A percentile compares a stretch with the other conserved stretches of the same genome.
These are phyloP conservation scores for Dascillus cervinus DNA, from an alignment of 2,888 invertebrate genomes.

Conservation along the genomic window DNA sequence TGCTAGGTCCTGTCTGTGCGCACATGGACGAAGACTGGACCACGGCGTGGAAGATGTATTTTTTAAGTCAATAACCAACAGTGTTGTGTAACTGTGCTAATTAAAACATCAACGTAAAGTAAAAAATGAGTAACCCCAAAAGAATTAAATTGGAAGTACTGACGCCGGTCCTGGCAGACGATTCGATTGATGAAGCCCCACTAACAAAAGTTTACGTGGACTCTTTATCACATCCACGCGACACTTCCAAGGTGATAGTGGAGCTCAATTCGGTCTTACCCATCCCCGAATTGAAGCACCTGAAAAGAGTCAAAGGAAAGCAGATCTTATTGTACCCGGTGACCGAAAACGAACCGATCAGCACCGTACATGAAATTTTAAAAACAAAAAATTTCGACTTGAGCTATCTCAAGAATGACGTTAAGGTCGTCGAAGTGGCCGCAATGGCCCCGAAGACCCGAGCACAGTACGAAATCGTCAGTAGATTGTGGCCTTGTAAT, in stretches of 20 bases:
- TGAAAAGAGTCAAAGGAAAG: conserved; percentile 62
- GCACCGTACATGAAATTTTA: conserved; percentile 30
- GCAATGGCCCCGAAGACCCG: conserved; percentile 54
- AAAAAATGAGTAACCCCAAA: conserved; percentile 11
- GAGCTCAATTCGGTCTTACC: conserved; percentile 53
- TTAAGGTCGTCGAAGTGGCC: conserved; percentile 53
- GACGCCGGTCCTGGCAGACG: conserved; percentile 52
- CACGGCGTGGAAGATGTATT: too few relatives aligned
- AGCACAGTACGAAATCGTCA: conserved; percentile 55
- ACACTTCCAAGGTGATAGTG: conserved; percentile 55
- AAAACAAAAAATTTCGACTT: conserved; percentile 46
- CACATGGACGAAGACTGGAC: too few relatives aligned
- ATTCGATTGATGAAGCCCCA: conserved; percentile 44
- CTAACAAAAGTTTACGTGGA: conserved; percentile 54
- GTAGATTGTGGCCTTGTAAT: conserved; percentile 70
- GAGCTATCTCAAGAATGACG: conserved; percentile 44
- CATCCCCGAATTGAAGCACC: conserved; percentile 55
- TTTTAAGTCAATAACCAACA: too few relatives aligned
- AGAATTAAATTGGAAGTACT: conserved; percentile 15
- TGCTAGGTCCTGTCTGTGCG: too few relatives aligned
- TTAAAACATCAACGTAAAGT: conserved; percentile 1
- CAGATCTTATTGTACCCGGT: conserved; percentile 50
- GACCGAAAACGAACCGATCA: conserved; percentile 25
- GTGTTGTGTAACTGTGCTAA: too few relatives aligned
- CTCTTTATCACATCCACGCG: conserved; percentile 51